Evolutionary conservation across 2,888 invertebrate genomes (phyloP), one percentile per base, ranked within the genome.

Genomic region (Daptonema setosum): DNA sequence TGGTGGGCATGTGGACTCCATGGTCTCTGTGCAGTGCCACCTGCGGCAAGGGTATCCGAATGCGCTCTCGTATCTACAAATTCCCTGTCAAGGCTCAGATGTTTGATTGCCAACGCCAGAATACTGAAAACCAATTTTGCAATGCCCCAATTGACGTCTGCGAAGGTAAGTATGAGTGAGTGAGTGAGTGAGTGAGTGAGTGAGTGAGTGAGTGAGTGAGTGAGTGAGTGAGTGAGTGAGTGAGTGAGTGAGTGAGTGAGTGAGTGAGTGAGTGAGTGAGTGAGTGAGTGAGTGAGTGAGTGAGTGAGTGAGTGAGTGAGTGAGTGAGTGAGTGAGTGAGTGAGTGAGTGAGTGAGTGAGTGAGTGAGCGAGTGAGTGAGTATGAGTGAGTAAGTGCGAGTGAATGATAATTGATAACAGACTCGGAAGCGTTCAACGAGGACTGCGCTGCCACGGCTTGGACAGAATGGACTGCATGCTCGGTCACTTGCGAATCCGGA

Each of bases 401-500:
- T 5, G 28, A 5, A 43, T 55, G 1, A 1, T 28, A 28, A 57
- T 26, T 30, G 14, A 45, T 43, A 25, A n/a, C 24, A 62, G 68
- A 66, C 52, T 67, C 68, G n/a, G 68, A 68, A 17, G 67, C 66
- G 8, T 69, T 68, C 63, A 70, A 67, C 57, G 63, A 64, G 14
- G 61, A 63, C 70, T 91, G 90, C 71, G 80, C 76, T 2, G 83
- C 84, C 28, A 76, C 78, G 0, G 79, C 80, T 3, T 90, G 86
- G 78, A 76, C 79, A 3, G 65, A 75, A 14, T 90, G 85, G 85
- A 80, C 81, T 29, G 75, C 79, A 24, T 90, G 88, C 70, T 71
- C 85, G 3, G 86, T 84, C 45, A 78, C 80, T 30, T 91, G 90
- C 73, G 90, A 88, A 58, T 83, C 83, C 75, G 90, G 90, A 28